phyloP scores from a whole-genome alignment of 1,140 invertebrate genomes.

The Metopolophium dirhodum region DNA sequence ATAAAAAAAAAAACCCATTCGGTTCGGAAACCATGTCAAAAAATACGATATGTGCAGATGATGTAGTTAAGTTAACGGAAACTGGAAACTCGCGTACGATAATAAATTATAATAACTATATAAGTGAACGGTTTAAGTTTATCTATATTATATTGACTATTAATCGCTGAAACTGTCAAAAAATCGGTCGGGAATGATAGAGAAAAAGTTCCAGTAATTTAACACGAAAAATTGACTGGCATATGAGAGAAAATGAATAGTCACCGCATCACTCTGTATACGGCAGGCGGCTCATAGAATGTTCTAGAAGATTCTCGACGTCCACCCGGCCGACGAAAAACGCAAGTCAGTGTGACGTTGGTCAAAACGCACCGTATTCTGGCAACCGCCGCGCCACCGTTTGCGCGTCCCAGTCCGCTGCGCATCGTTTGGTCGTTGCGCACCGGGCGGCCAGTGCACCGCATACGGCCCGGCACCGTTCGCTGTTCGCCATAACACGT shows the following conservation, averaged over 20 bases:
- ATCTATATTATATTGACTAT: neutral
- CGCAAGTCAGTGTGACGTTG: conserved; percentile 24
- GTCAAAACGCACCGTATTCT: neutral
- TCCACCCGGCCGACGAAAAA: neutral
- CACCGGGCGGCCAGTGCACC: neutral
- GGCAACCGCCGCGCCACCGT: neutral
- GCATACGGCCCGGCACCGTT: neutral
- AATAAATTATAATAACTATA: neutral
- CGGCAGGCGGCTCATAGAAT: neutral
- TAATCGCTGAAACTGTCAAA: neutral
- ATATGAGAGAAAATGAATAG: too few species aligned
- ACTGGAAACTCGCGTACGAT: neutral
- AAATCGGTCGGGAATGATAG: neutral
- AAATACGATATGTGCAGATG: neutral
- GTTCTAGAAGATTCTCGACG: conserved; percentile 50
- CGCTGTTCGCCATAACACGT: neutral
- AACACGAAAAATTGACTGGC: neutral
- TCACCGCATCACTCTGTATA: conserved; percentile 16
- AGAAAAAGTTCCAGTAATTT: neutral
- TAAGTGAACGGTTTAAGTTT: neutral
- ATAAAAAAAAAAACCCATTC: neutral
- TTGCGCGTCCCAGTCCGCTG: neutral
- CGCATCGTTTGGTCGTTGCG: neutral
- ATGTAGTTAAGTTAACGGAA: neutral
- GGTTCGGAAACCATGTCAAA: too few species aligned